A percentile compares a stretch with the other conserved stretches of the same genome.
These are phyloP conservation scores for Microplitis demolitor DNA, from an alignment of 1,140 invertebrate species.

Conservation along the genomic window DNA sequence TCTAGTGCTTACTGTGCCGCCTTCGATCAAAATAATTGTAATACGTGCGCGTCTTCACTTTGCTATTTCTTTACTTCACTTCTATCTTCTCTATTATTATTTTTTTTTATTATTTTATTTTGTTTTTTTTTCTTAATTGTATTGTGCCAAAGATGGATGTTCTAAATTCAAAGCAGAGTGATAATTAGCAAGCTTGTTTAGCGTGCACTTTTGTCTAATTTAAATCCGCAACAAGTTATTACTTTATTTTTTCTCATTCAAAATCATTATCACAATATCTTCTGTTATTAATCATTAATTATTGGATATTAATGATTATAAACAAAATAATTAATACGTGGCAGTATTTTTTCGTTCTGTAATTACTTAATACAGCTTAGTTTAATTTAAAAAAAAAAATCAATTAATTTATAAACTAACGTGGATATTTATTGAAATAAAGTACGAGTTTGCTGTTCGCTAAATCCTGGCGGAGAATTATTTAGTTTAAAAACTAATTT, in stretches of 20 bases:
- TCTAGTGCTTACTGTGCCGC: not conserved
- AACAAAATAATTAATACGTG: not conserved
- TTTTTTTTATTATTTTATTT: constrained; percentile 18
- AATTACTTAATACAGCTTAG: constrained; percentile 1
- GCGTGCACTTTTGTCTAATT: too few species aligned
- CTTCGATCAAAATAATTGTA: not conserved
- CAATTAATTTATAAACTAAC: not conserved
- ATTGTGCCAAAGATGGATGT: constrained; percentile 38
- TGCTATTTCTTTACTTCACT: not conserved
- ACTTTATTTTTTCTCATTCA: constrained; percentile 23
- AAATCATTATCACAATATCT: too few species aligned
- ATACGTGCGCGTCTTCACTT: not conserved
- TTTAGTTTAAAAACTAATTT: not conserved
- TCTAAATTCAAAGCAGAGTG: constrained; percentile 27
- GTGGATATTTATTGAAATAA: not conserved
- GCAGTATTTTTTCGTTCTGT: constrained; percentile 2
- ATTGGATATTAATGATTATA: not conserved
- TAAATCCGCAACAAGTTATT: not conserved
- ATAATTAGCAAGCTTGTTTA: constrained; percentile 27
- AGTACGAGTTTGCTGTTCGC: not conserved
- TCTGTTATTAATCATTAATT: not conserved
- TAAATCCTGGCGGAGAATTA: not conserved
- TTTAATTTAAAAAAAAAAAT: constrained; percentile 16
- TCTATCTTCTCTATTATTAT: constrained; percentile 8
- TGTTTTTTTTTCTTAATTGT: constrained; percentile 27